phyloP scores from a whole-genome alignment of 2,888 invertebrate species.

The Epinotia demarniana region DNA sequence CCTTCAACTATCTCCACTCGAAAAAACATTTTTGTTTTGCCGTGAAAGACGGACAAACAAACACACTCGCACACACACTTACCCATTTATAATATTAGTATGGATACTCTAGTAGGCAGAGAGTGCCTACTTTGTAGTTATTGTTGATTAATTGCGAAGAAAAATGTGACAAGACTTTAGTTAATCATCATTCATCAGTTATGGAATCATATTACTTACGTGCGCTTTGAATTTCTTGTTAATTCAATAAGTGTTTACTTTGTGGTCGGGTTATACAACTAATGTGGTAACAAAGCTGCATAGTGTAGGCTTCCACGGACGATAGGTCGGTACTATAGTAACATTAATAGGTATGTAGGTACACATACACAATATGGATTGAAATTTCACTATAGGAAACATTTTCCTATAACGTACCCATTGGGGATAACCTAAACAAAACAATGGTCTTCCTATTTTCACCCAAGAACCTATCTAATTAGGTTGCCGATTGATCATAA shows the following conservation, averaged over 20 bases:
- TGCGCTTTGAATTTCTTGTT: neutral
- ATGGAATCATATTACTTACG: neutral
- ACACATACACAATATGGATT: neutral
- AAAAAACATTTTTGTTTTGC: too few relatives aligned
- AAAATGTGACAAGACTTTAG: neutral
- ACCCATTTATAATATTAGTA: too few relatives aligned
- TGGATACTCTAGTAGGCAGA: neutral
- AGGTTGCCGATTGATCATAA: too few relatives aligned
- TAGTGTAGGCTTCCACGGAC: neutral
- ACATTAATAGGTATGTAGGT: neutral
- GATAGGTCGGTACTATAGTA: neutral
- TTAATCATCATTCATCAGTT: neutral
- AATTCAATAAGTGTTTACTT: constrained; percentile 2
- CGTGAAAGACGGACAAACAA: too few relatives aligned
- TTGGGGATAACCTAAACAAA: too few relatives aligned
- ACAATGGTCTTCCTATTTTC: too few relatives aligned
- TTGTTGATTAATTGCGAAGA: neutral
- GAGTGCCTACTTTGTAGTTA: too few relatives aligned
- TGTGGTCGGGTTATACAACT: constrained; percentile 9
- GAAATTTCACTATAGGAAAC: too few relatives aligned
- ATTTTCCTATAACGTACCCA: too few relatives aligned
- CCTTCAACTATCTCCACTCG: too few relatives aligned
- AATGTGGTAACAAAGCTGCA: neutral
- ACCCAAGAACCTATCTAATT: too few relatives aligned
- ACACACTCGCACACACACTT: too few relatives aligned